These are phyloP conservation scores for Catostomus latipinnis DNA, from an alignment of 2,797 vertebrate species.

Conservation along the genomic window DNA sequence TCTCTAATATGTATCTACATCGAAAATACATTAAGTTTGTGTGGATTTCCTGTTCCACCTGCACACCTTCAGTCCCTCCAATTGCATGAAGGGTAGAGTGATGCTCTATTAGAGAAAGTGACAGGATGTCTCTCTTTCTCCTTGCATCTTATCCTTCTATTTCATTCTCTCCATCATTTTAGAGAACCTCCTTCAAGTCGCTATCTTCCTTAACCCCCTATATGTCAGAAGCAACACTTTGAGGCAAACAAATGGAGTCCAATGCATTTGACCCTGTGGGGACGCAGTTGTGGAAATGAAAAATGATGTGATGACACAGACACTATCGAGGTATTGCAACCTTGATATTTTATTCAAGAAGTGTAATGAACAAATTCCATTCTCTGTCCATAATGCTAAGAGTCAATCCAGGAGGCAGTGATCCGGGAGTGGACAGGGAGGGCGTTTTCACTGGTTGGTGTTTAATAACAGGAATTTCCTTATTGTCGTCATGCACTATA, in stretches of 20 bases:
- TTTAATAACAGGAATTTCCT: slow-evolving; percentile 24
- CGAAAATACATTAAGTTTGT: slow-evolving; percentile 66
- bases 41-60: slow-evolving; percentile 60
- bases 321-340: slow-evolving; percentile 63
- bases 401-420: slow-evolving; percentile 5
- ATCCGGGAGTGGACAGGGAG: not conserved
- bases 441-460: not conserved
- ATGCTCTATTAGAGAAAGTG: slow-evolving; percentile 67
- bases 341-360: slow-evolving; percentile 78
- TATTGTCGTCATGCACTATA: slow-evolving; percentile 42
- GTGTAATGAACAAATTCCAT: slow-evolving; percentile 72
- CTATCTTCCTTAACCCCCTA: slow-evolving; percentile 32
- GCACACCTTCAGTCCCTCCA: slow-evolving; percentile 5
- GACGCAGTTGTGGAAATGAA: slow-evolving; percentile 66
- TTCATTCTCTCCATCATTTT: slow-evolving; percentile 53
- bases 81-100: slow-evolving; percentile 14
- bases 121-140: slow-evolving; percentile 38
- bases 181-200: slow-evolving; percentile 32
- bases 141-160: slow-evolving; percentile 52
- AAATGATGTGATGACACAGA: slow-evolving; percentile 73
- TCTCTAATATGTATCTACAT: slow-evolving; percentile 73
- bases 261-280: slow-evolving; percentile 74
- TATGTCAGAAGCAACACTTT: slow-evolving; percentile 66
- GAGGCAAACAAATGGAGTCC: slow-evolving; percentile 75
- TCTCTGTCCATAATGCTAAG: slow-evolving; percentile 27